phyloP scores from a whole-genome alignment of 2,113 vertebrate genomes.

The Romanogobio albipinnatus region DNA sequence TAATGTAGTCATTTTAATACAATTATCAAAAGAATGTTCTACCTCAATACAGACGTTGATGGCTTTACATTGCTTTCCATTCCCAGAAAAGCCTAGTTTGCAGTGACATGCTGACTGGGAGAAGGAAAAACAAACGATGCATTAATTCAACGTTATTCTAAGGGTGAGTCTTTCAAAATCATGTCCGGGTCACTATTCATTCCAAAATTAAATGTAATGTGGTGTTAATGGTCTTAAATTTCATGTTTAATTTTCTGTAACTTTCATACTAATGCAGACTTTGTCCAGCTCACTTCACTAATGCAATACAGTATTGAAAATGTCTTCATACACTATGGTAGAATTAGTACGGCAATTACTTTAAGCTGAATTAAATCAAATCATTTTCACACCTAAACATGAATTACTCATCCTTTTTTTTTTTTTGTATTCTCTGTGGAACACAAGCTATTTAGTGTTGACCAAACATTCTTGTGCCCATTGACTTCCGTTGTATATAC shows the following conservation, averaged over 20 bases:
- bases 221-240: too few relatives aligned
- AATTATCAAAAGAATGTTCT: conserved; percentile 69
- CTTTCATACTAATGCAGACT: too few relatives aligned
- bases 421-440: too few relatives aligned
- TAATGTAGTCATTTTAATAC: not conserved
- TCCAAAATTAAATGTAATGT: not conserved
- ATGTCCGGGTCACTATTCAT: not conserved
- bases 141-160: not conserved
- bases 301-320: not conserved
- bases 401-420: too few relatives aligned
- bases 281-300: not conserved
- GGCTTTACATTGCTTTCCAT: conserved; percentile 80
- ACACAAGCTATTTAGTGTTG: too few relatives aligned
- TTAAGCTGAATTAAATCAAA: too few relatives aligned
- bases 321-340: not conserved
- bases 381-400: too few relatives aligned
- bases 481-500: too few relatives aligned
- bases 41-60: conserved; percentile 82
- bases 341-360: not conserved
- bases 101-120: conserved; percentile 85
- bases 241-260: too few relatives aligned
- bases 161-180: not conserved
- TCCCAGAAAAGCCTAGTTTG: conserved; percentile 76
- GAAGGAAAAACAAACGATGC: not conserved
- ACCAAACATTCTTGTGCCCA: too few relatives aligned